These are phyloP conservation scores for Okapia johnstoni DNA, from an alignment of 2,113 vertebrate genomes.

Conservation along the genomic window DNA sequence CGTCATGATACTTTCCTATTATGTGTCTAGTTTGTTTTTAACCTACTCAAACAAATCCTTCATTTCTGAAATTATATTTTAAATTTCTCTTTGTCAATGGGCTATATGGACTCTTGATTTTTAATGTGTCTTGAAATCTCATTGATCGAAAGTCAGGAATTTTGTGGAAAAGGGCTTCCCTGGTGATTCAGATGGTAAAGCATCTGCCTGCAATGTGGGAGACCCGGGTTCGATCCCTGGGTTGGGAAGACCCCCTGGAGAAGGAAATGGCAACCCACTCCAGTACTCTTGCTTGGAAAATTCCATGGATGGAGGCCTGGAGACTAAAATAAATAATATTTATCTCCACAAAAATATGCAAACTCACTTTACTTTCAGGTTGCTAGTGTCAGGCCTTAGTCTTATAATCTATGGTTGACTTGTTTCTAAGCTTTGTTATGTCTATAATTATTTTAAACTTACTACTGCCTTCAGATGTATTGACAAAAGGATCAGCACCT, in stretches of 20 bases:
- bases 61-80: not conserved
- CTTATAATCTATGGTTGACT: not conserved
- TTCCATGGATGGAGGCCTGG: not conserved
- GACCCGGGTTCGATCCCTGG: rapidly evolving
- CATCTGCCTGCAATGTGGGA: not conserved
- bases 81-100: not conserved
- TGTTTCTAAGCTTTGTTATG: not conserved
- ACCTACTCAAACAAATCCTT: not conserved
- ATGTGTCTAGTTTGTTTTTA: not conserved
- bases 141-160: not conserved
- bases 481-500: not conserved
- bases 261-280: not conserved
- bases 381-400: not conserved
- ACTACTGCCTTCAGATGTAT: not conserved
- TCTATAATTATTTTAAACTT: not conserved
- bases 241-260: not conserved
- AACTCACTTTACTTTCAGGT: not conserved
- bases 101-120: not conserved
- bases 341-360: not conserved
- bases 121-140: not conserved
- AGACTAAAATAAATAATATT: not conserved
- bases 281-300: not conserved
- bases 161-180: not conserved
- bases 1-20: not conserved
- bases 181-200: not conserved